phyloP scores from a whole-genome alignment of 2,113 vertebrate species.

The Suricata suricatta region DNA sequence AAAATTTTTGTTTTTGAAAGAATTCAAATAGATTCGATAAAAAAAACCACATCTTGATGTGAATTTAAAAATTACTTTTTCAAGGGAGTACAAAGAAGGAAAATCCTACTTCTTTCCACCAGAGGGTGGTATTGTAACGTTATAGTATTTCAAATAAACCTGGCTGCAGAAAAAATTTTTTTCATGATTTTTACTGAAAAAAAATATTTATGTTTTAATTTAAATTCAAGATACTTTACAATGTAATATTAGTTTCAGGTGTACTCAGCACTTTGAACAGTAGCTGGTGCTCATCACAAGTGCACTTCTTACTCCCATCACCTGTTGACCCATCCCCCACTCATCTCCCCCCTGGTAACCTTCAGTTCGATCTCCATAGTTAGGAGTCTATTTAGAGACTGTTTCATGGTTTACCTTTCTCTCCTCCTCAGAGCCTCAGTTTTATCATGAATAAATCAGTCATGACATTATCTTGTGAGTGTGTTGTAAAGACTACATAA shows the following conservation, averaged over 20 bases:
- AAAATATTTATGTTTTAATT: neutral
- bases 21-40: neutral
- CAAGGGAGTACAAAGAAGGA: neutral
- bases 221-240: neutral
- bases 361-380: neutral
- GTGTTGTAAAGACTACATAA: neutral
- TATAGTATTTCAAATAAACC: neutral
- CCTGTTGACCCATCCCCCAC: neutral
- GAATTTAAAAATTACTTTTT: neutral
- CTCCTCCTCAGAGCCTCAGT: neutral
- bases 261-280: neutral
- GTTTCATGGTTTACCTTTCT: neutral
- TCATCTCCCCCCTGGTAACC: neutral
- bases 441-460: neutral
- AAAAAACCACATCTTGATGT: neutral
- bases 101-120: constrained; percentile 3
- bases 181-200: neutral
- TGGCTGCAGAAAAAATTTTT: neutral
- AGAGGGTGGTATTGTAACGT: constrained; percentile 51
- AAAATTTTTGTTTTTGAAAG: neutral
- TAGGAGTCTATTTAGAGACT: neutral
- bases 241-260: neutral
- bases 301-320: neutral
- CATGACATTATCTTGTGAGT: neutral
- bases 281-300: neutral